Percentiles rank a stretch among this genome's conserved stretches.
Conservation (phyloP, 2,797 vertebrate genomes). For the Micrastur ruficollis region DNA sequence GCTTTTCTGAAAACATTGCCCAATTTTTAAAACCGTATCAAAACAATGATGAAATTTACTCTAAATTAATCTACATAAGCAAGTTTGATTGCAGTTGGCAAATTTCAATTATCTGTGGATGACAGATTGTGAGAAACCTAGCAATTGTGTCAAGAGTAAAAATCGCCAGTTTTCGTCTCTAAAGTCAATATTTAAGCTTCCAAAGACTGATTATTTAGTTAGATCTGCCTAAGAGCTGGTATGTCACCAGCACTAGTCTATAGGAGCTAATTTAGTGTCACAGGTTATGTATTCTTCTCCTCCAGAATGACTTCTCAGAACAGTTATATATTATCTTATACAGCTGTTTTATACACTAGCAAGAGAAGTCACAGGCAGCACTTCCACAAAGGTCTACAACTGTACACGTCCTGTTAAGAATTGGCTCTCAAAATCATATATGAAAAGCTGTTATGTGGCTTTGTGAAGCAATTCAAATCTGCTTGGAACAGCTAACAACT, state of each 20-base stretch:
- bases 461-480: neutral
- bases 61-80: neutral
- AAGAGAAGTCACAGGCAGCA: neutral
- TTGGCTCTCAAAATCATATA: neutral
- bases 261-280: neutral
- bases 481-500: neutral
- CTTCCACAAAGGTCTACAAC: neutral
- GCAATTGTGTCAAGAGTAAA: neutral
- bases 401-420: neutral
- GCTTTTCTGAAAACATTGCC: neutral
- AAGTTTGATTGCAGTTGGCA: neutral
- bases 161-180: neutral
- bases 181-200: neutral
- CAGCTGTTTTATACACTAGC: neutral
- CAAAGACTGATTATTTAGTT: neutral
- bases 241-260: neutral
- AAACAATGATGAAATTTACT: neutral
- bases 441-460: neutral
- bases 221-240: neutral
- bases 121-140: neutral
- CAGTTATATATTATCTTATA: neutral
- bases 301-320: neutral
- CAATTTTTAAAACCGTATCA: neutral
- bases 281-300: neutral
- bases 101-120: neutral